phyloP scores from a whole-genome alignment of 2,797 vertebrate species.

The Parotocinclus haroldoi region DNA sequence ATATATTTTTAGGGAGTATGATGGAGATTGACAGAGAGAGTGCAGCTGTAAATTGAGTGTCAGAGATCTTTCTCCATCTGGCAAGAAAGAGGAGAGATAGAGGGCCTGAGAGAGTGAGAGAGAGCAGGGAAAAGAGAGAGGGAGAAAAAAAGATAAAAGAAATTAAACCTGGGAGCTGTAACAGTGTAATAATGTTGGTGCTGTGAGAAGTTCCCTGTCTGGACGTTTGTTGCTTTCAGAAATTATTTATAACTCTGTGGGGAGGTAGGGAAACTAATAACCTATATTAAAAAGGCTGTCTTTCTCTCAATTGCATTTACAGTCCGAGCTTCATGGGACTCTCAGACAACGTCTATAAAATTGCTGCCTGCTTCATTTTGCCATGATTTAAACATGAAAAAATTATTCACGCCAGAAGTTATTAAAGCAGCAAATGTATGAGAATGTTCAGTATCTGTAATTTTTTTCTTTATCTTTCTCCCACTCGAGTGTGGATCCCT shows the following conservation, averaged over 20 bases:
- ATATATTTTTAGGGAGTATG: conserved; percentile 55
- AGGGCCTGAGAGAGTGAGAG: not conserved
- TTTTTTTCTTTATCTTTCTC: conserved; percentile 2
- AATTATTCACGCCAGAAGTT: not conserved
- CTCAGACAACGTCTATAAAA: conserved; percentile 44
- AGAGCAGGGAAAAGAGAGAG: not conserved
- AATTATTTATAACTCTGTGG: conserved; percentile 59
- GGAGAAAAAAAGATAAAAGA: conserved; percentile 46
- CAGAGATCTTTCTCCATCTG: conserved; percentile 51
- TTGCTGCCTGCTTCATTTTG: conserved; percentile 36
- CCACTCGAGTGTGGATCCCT: not conserved
- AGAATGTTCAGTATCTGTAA: conserved; percentile 5
- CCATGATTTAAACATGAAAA: conserved; percentile 31
- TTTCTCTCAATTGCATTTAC: conserved; percentile 48
- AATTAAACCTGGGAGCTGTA: conserved; percentile 61
- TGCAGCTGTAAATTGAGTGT: conserved; percentile 56
- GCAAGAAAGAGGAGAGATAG: conserved; percentile 35
- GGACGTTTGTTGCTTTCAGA: conserved; percentile 57
- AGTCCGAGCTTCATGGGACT: conserved; percentile 38
- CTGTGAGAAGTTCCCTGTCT: conserved; percentile 49
- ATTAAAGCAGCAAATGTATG: conserved; percentile 18
- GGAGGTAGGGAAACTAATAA: conserved; percentile 56
- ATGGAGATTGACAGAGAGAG: conserved; percentile 56
- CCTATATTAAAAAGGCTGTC: conserved; percentile 55
- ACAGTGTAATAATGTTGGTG: conserved; percentile 55